Base-by-base conservation (phyloP, 2,797 vertebrate genomes). In the Sebastes dallii region DNA sequence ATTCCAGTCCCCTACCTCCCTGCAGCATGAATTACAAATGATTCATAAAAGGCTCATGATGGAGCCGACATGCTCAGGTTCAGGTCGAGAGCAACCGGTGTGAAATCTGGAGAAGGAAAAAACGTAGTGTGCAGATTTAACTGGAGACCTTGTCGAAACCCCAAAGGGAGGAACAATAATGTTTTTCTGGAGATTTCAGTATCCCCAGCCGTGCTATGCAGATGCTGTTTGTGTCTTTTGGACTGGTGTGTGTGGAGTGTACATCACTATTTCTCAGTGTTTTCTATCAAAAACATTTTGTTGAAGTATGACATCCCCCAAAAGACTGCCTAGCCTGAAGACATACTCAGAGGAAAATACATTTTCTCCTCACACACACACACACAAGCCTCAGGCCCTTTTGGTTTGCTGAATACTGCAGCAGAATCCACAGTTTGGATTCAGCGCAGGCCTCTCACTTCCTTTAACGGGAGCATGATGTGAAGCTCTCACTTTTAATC, bases 401-500 rank as follows among this genome's bases (percentile, higher is more conserved):
- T 18, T 59, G 29, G 32, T 58, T 54, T 75, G 14, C 3, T 5
- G 4, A 61, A 2, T 32, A 7, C 55, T 76, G 77, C 81, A 77
- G 73, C 79, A 75, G 52, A 42, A 34, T 68, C 58, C 66, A n/a
- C 34, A 61, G 81, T 84, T 65, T 72, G 58, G 77, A 81, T 88
- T 77, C 76, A 76, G 25, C 2, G 4, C 71, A 66, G 74, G 54
- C 59, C 52, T 77, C 75, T 84, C 29, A 11, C 68, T 83, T 80
- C 65, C 67, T 78, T 75, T 69, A 62, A 69, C 77, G 72, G n/a
- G 42, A 69, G 73, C 80, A 69, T 66, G 54, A 70, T 61, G 60
- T 60, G 52, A 62, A 24, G 46, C 75, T 80, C 82, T 80, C 73
- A 75, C 83, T 78, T 90, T 82, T 87, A 86, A 91, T 91, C 88